Percentiles rank a stretch among this genome's conserved stretches.
These are phyloP conservation scores for Neoscelio sp. DNA, from an alignment of 2,888 invertebrate species.

Conservation along the genomic window DNA sequence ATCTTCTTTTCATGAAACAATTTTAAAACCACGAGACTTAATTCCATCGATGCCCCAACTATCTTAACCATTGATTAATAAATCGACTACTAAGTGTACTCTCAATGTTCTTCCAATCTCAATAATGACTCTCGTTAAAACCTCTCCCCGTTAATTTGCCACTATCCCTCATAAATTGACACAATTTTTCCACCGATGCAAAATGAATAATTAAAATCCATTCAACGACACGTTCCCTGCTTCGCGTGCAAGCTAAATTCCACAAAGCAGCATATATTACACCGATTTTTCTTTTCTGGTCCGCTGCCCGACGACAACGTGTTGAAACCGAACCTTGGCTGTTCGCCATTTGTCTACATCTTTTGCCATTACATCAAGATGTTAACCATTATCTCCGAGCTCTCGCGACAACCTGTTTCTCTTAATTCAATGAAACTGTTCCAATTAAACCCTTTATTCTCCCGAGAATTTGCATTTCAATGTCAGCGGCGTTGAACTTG, in stretches of 20 bases:
- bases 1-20: too few relatives aligned
- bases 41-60: background rate
- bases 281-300: constrained; percentile 49
- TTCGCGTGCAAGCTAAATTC: constrained; percentile 30
- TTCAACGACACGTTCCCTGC: constrained; percentile 26
- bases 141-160: constrained; percentile 20
- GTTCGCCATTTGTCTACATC: constrained; percentile 54
- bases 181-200: background rate
- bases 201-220: constrained; percentile 46
- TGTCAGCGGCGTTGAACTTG: constrained; percentile 48
- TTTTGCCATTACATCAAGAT: constrained; percentile 54
- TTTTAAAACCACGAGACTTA: too few relatives aligned
- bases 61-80: constrained; percentile 1
- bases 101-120: constrained; percentile 15
- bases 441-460: constrained; percentile 30
- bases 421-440: constrained; percentile 27
- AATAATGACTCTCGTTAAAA: constrained; percentile 13
- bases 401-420: constrained; percentile 26
- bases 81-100: background rate
- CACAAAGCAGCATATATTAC: constrained; percentile 36
- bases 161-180: constrained; percentile 30
- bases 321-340: constrained; percentile 57
- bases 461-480: constrained; percentile 29
- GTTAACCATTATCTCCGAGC: constrained; percentile 39
- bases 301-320: constrained; percentile 39